These are phyloP conservation scores for Parnassius smintheus DNA, from an alignment of 2,888 invertebrate genomes.

Conservation along the genomic window DNA sequence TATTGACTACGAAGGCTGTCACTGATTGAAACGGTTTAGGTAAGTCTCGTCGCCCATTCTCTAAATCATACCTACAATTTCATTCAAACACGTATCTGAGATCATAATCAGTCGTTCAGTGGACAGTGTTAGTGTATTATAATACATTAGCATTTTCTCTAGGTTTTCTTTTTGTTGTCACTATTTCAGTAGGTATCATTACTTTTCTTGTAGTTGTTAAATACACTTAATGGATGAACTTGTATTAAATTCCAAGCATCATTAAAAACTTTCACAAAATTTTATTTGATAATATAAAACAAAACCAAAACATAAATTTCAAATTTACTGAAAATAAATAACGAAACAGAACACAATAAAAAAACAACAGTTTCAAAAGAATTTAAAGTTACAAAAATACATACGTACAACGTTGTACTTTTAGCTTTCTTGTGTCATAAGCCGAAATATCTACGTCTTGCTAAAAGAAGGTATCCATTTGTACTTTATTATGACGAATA, in stretches of 20 bases:
- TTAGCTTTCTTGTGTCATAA: constrained; percentile 31
- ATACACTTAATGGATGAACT: constrained; percentile 71
- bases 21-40: too few species aligned
- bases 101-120: constrained; percentile 17
- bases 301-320: not conserved
- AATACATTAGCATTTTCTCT: constrained; percentile 40
- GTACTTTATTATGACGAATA: constrained; percentile 5
- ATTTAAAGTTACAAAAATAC: constrained; percentile 33
- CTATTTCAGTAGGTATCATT: constrained; percentile 60
- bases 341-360: constrained; percentile 20
- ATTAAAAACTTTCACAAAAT: constrained; percentile 56
- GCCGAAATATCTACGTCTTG: constrained; percentile 28
- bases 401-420: constrained; percentile 40
- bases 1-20: too few species aligned
- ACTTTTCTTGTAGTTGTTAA: constrained; percentile 71
- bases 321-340: constrained; percentile 3
- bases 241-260: constrained; percentile 66
- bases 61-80: not conserved
- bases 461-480: constrained; percentile 34
- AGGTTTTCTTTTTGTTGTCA: constrained; percentile 53
- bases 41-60: too few species aligned
- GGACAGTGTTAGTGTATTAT: constrained; percentile 4
- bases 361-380: constrained; percentile 12
- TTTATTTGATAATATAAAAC: not conserved
- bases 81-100: constrained; percentile 8